A percentile compares a stretch with the other conserved stretches of the same genome.
Evolutionary conservation across 2,797 vertebrate genomes (phyloP).

Genomic region (Myotis findleyi): DNA sequence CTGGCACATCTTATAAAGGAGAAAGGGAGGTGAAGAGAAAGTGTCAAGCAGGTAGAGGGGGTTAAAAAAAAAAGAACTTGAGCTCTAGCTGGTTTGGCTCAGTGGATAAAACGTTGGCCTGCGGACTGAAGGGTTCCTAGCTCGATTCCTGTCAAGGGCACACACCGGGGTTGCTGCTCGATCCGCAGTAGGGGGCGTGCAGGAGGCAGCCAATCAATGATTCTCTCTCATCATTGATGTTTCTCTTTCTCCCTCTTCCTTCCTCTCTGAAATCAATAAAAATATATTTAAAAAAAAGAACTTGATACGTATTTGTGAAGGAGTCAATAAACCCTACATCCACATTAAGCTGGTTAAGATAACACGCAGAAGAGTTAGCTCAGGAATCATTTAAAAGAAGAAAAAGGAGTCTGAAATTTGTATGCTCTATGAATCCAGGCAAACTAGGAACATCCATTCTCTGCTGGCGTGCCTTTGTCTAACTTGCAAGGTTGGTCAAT

Average conservation of each 20-base stretch:
- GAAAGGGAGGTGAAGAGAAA: background rate
- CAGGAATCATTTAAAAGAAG: background rate
- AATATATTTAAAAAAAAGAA: background rate
- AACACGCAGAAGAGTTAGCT: background rate
- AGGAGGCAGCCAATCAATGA: too few relatives aligned
- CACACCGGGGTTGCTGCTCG: too few relatives aligned
- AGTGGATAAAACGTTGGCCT: too few relatives aligned
- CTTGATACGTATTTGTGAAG: background rate
- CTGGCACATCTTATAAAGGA: background rate
- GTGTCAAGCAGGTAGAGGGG: background rate
- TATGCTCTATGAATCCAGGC: background rate
- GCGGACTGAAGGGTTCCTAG: too few relatives aligned
- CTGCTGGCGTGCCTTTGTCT: background rate
- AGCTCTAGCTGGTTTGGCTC: too few relatives aligned
- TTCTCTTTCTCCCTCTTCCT: too few relatives aligned
- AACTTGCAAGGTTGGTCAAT: background rate
- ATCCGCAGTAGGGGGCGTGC: too few relatives aligned
- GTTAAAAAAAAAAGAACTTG: background rate
- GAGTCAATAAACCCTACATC: background rate
- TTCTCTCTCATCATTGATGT: too few relatives aligned
- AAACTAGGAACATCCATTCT: background rate
- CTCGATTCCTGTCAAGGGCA: too few relatives aligned
- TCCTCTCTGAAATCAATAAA: too few relatives aligned
- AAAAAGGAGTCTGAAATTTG: background rate
- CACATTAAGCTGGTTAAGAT: background rate